Percentiles rank a stretch among this genome's conserved stretches.
phyloP scores from a whole-genome alignment of 2,113 vertebrate species.

The Fukomys damarensis region DNA sequence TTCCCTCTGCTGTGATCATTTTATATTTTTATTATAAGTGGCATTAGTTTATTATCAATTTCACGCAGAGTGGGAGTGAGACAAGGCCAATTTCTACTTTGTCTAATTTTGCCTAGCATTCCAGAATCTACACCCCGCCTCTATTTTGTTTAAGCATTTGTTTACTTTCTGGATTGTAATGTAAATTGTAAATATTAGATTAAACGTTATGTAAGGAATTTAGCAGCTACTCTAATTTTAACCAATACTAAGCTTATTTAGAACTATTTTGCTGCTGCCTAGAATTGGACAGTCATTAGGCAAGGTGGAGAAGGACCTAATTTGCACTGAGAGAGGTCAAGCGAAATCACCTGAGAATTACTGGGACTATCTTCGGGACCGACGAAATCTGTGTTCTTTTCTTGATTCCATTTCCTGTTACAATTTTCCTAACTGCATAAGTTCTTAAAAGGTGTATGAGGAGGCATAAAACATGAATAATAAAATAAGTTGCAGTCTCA shows the following conservation, averaged over 20 bases:
- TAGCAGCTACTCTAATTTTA: background rate
- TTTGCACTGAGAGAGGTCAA: background rate
- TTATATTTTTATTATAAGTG: constrained; percentile 4
- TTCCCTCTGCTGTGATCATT: background rate
- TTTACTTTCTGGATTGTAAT: background rate
- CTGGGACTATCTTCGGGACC: background rate
- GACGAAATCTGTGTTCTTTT: background rate
- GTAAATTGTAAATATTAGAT: background rate
- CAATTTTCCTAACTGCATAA: background rate
- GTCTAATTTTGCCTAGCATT: background rate
- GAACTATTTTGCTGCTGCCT: background rate
- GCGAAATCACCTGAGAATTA: background rate
- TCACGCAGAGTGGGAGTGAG: background rate
- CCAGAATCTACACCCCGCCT: background rate
- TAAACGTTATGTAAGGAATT: background rate
- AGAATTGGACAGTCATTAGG: background rate
- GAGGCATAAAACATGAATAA: background rate
- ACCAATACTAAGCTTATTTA: background rate
- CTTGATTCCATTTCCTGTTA: background rate
- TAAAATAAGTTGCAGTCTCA: background rate
- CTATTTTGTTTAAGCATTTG: background rate
- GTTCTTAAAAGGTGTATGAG: background rate
- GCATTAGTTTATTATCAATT: constrained; percentile 19
- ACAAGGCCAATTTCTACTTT: background rate
- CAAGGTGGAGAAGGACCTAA: background rate